Evolutionary conservation across 2,113 vertebrate genomes (phyloP).

Genomic region (Misgurnus mizolepis): DNA sequence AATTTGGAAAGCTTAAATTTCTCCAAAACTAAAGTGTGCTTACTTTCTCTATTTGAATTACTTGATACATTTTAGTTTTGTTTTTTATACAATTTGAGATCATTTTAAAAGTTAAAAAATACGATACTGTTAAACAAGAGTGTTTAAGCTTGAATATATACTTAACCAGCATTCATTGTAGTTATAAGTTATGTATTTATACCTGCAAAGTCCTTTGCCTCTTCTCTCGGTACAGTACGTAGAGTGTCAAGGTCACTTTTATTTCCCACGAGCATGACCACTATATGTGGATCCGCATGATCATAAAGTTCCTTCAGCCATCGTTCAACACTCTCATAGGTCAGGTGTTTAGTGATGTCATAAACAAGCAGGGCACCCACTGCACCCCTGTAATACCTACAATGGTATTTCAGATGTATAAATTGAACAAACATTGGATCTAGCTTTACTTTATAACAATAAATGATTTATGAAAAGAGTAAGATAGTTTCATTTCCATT

Average conservation of each 20-base stretch:
- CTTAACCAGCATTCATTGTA: no score
- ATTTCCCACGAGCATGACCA: slow-evolving; percentile 98
- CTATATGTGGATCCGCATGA: slow-evolving; percentile 95
- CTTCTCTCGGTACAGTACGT: slow-evolving; percentile 87
- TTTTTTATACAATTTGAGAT: background rate
- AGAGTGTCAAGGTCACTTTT: slow-evolving; percentile 85
- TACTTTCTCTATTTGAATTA: background rate
- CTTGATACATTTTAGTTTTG: background rate
- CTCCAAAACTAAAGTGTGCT: background rate
- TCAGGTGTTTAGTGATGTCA: slow-evolving; percentile 95
- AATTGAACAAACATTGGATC: background rate
- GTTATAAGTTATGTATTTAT: background rate
- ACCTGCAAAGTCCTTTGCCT: slow-evolving; percentile 91
- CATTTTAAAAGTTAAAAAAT: background rate
- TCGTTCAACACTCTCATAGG: slow-evolving; percentile 92
- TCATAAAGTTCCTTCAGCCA: slow-evolving; percentile 97
- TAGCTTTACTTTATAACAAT: background rate
- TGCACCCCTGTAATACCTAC: slow-evolving; percentile 93
- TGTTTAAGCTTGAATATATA: no score
- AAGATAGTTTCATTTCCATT: no score
- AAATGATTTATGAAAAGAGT: no score
- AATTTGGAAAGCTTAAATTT: background rate
- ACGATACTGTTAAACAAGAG: background rate
- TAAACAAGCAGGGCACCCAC: slow-evolving; percentile 95
- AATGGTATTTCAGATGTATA: background rate